Conservation (phyloP, 1,140 invertebrate species). For the Carposina sasakii region DNA sequence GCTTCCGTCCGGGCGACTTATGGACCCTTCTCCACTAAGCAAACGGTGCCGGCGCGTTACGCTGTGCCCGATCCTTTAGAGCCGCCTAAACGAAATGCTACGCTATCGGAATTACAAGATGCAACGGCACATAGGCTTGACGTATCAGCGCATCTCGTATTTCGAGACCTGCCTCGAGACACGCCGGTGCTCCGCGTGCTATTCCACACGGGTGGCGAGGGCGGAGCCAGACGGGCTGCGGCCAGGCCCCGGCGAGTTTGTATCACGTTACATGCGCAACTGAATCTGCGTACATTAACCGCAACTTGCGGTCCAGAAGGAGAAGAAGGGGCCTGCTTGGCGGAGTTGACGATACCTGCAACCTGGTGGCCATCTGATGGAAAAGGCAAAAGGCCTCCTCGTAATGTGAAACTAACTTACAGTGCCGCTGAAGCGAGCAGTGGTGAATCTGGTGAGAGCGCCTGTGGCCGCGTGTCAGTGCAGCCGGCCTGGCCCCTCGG, state of each 20-base stretch:
- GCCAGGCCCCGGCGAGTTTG: slow-evolving; percentile 77
- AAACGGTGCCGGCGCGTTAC: slow-evolving; percentile 92
- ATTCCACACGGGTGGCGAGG: slow-evolving; percentile 90
- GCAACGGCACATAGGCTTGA: slow-evolving; percentile 84
- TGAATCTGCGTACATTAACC: slow-evolving; percentile 76
- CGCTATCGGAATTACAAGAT: slow-evolving; percentile 76
- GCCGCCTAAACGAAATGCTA: slow-evolving; percentile 59
- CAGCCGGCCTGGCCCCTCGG: slow-evolving; percentile 83
- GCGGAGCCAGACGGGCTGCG: slow-evolving; percentile 72
- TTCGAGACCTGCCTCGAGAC: slow-evolving; percentile 85
- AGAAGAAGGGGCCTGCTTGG: slow-evolving; percentile 91
- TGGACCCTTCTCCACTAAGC: slow-evolving; percentile 93
- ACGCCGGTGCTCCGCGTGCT: slow-evolving; percentile 89
- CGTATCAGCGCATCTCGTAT: slow-evolving; percentile 92
- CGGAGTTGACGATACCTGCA: slow-evolving; percentile 84
- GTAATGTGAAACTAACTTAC: slow-evolving; percentile 85
- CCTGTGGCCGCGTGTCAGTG: slow-evolving; percentile 77
- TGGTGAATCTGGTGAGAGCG: slow-evolving; percentile 78
- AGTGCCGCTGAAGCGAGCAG: slow-evolving; percentile 85
- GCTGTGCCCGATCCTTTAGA: slow-evolving; percentile 86
- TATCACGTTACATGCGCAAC: slow-evolving; percentile 81
- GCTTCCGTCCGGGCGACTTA: slow-evolving; percentile 91
- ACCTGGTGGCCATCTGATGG: slow-evolving; percentile 89
- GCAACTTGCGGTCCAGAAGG: slow-evolving; percentile 90
- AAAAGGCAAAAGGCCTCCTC: slow-evolving; percentile 74